These are phyloP conservation scores for Bhutanitis thaidina DNA, from an alignment of 2,888 invertebrate species.

Conservation along the genomic window DNA sequence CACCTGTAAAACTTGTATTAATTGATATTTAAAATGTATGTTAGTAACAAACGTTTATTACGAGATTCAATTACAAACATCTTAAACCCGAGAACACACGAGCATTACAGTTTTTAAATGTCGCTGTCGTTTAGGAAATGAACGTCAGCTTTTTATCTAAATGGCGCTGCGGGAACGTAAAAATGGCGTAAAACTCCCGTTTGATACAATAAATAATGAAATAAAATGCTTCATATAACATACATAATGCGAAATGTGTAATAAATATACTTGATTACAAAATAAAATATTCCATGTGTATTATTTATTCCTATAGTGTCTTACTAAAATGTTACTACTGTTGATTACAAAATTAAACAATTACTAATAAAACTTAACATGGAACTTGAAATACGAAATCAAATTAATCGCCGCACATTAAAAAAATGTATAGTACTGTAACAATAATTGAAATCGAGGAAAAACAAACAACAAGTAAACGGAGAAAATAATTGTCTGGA, in stretches of 20 bases:
- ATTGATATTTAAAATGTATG: no score
- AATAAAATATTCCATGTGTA: neutral
- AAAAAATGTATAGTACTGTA: neutral
- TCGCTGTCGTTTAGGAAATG: constrained; percentile 56
- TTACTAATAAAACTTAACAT: no score
- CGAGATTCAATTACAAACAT: constrained; percentile 3
- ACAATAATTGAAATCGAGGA: constrained; percentile 10
- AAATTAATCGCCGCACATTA: neutral
- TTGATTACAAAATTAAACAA: no score
- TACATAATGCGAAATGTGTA: constrained; percentile 21
- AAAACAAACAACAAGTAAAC: constrained; percentile 14
- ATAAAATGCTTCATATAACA: constrained; percentile 48
- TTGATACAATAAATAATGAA: constrained; percentile 63
- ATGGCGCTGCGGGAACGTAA: constrained; percentile 58
- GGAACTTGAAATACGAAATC: no score
- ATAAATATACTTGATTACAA: constrained; percentile 21
- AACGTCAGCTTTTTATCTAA: constrained; percentile 68
- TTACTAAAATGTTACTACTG: no score
- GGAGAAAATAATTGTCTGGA: constrained; percentile 29
- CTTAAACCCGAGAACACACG: constrained; percentile 14
- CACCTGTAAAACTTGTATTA: no score
- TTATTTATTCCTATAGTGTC: neutral
- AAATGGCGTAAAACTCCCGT: constrained; percentile 60
- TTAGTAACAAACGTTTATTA: neutral
- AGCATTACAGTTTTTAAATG: constrained; percentile 33